Evolutionary conservation across 2,888 invertebrate genomes (phyloP), one percentile per base, ranked within the genome.

Genomic region (Gymnoscelis rufifasciata): DNA sequence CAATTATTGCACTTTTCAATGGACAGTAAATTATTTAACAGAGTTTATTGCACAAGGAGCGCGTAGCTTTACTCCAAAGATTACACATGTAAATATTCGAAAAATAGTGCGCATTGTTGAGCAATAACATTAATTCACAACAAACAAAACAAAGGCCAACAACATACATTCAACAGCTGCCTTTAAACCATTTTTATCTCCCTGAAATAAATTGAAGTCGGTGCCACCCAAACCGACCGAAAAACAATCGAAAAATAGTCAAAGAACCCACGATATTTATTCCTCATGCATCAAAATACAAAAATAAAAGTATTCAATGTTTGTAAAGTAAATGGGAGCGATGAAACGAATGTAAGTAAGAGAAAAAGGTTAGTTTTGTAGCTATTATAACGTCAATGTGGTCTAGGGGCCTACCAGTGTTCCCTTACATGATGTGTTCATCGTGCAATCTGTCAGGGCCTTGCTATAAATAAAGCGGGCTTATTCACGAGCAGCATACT

Each of bases 391-490:
- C 70, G 84, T 86, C 83, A 83, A 80, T 79, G 76, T 58, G 73
- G 78, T 78, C 80, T 62, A 78, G 40, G 35, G 43, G 43, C 51
- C 47, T 48, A 42, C 46, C 57, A 60, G 78, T 80, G 76, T 82
- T 79, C 78, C 71, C 78, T 82, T 83, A 84, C 83, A 74, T 77
- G 80, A 86, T 77, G 82, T 83, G 83, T 83, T 83, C 82, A 84
- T 83, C 71, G 72, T 54, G 62, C 82, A 83, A 84, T 87, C 83
- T 81, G 86, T 87, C 86, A 72, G 68, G 54, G 54, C 64, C 68
- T 57, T 57, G 53, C 68, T 71, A 78, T 84, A 84, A 84, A 86
- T 81, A 83, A 75, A 66, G 46, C 38, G 64, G 68, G 82, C 78
- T 84, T 83, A 84, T 83, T 75, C 69, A 61, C 67, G 60, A 63